Base-by-base conservation (phyloP, 2,888 invertebrate species). In the Norana najaformis region DNA sequence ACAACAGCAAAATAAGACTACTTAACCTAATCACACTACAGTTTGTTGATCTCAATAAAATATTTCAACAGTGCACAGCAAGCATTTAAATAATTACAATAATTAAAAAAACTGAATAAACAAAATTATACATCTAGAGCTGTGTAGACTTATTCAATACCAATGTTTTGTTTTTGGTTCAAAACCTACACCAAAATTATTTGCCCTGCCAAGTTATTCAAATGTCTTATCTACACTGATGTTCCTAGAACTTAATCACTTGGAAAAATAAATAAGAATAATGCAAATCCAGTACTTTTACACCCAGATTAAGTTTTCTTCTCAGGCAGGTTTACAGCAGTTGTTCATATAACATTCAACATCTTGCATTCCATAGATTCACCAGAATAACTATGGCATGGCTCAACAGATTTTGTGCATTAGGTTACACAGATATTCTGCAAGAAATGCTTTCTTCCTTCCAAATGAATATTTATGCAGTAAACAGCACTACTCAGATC, bases 331-430 rank as follows among this genome's bases (percentile, higher is more conserved):
- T 30, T 53, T 53, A 5, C 23, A 69, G 69, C n/a, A 23, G 23
- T n/a, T n/a, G n/a, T 47, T 47, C 47, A 47, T 47, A 16, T 23
- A 47, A 47, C 47, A 47, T 23, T 47, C 47, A 47, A 47, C 47
- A 47, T 23, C 13, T 69, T n/a, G n/a, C n/a, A n/a, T n/a, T n/a
- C n/a, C n/a, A n/a, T n/a, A n/a, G n/a, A n/a, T n/a, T 69, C 69
- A n/a, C 69, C 1, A 23, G 47, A 47, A 47, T 14, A 47, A 20
- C 20, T 69, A n/a, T 69, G 69, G 69, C 69, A 69, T 69, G 69
- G 69, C n/a, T n/a, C n/a, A n/a, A n/a, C n/a, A 69, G 69, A 69
- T 69, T 53, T 69, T 69, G 69, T n/a, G 69, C n/a, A n/a, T 69
- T n/a, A 69, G 30, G n/a, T 13, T n/a, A 69, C n/a, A 69, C 69